These are phyloP conservation scores for Propithecus perrieri DNA, from an alignment of 2,797 vertebrate genomes.

Conservation along the genomic window DNA sequence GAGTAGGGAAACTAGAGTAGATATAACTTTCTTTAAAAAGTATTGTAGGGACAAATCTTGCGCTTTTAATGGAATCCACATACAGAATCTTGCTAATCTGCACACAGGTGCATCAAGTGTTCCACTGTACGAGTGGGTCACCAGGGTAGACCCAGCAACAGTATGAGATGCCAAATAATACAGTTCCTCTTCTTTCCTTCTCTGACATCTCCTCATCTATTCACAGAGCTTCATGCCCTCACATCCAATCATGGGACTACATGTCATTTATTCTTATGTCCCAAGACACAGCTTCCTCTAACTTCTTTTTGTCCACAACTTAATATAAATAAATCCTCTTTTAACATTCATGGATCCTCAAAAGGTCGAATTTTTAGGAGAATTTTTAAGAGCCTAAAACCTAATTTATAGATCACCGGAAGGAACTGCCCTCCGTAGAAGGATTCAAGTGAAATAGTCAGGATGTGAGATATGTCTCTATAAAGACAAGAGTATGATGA, in stretches of 20 bases:
- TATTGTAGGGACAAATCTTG: background rate
- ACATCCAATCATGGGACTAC: too few relatives aligned
- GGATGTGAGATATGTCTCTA: background rate
- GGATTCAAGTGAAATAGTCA: background rate
- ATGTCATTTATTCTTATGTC: background rate
- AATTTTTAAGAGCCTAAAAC: background rate
- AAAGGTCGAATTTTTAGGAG: background rate
- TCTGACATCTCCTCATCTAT: background rate
- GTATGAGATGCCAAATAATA: background rate
- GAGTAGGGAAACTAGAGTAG: background rate
- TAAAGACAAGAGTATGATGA: background rate
- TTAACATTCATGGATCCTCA: background rate
- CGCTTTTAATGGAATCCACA: background rate
- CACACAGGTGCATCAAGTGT: background rate
- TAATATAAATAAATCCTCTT: background rate
- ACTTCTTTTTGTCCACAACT: background rate
- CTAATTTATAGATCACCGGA: background rate
- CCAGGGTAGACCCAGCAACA: background rate
- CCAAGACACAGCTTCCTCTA: background rate
- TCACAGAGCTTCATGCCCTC: background rate
- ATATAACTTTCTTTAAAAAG: background rate
- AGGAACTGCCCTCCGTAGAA: background rate
- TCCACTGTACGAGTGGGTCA: background rate
- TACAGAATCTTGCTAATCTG: background rate
- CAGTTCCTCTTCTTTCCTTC: background rate